Percentiles rank a stretch among this genome's conserved stretches.
These are phyloP conservation scores for Agrotis exclamationis DNA, from an alignment of 2,888 invertebrate genomes.

Conservation along the genomic window DNA sequence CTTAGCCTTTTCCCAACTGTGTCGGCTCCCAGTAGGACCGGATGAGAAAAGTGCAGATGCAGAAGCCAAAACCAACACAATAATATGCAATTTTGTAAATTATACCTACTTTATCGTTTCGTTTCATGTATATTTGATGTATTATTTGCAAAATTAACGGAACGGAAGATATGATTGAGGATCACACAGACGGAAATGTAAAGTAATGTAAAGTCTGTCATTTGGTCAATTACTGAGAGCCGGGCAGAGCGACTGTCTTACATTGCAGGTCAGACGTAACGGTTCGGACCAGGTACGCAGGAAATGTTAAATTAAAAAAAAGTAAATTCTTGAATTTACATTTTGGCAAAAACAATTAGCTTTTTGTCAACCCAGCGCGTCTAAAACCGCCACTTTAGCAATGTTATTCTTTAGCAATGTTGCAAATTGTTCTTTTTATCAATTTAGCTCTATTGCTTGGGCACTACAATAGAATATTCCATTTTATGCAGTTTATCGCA, in stretches of 20 bases:
- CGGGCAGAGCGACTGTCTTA: slow-evolving; percentile 31
- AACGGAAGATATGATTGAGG: slow-evolving; percentile 55
- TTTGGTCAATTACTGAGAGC: slow-evolving; percentile 59
- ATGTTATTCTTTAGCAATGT: no score
- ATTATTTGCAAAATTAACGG: slow-evolving; percentile 64
- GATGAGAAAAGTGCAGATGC: no score
- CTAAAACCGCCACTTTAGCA: no score
- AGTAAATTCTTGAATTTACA: slow-evolving; percentile 20
- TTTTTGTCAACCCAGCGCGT: slow-evolving; percentile 13
- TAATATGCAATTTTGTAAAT: slow-evolving; percentile 43
- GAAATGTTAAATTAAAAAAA: slow-evolving; percentile 48
- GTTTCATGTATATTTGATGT: slow-evolving; percentile 40
- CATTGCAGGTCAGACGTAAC: slow-evolving; percentile 52
- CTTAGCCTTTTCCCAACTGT: no score
- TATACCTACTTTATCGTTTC: slow-evolving; percentile 46
- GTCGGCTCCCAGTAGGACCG: background rate
- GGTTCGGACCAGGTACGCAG: slow-evolving; percentile 47
- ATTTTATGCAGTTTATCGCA: no score
- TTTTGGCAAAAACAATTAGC: slow-evolving; percentile 11
- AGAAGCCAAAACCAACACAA: slow-evolving; percentile 31
- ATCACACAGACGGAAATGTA: slow-evolving; percentile 61
- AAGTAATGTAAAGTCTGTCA: slow-evolving; percentile 64
- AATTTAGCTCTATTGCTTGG: no score
- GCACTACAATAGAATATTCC: no score
- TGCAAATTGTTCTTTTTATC: no score